Conservation (phyloP, 2,113 vertebrate species). For the Macquaria ambigua region DNA sequence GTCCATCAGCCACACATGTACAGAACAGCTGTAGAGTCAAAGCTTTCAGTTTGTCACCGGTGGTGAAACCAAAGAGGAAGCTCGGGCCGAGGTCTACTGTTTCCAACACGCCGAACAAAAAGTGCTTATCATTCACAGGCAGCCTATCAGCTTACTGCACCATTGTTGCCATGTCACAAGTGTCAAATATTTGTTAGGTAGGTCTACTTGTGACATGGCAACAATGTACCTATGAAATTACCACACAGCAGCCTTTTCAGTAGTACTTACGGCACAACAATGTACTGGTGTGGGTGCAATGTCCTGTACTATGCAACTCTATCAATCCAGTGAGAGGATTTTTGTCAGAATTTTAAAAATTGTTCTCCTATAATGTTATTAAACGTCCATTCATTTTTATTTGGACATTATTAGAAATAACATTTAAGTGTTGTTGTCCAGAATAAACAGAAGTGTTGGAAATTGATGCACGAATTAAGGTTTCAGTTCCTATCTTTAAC, state of each 20-base stretch:
- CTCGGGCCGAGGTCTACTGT: slow-evolving; percentile 43
- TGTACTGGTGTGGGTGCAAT: background rate
- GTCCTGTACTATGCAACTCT: background rate
- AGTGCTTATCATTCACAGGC: slow-evolving; percentile 60
- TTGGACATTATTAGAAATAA: background rate
- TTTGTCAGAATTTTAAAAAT: background rate
- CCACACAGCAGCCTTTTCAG: slow-evolving; percentile 15
- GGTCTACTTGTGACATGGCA: slow-evolving; percentile 11
- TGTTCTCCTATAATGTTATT: background rate
- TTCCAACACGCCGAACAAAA: slow-evolving; percentile 63
- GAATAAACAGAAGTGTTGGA: background rate
- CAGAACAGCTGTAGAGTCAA: slow-evolving; percentile 57
- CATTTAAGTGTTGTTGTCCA: no score
- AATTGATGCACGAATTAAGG: background rate
- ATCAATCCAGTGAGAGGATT: background rate
- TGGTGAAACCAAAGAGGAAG: slow-evolving; percentile 73
- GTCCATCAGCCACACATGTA: slow-evolving; percentile 26
- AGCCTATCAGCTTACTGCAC: slow-evolving; percentile 65
- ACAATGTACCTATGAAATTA: slow-evolving; percentile 47
- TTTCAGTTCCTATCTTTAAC: slow-evolving; percentile 56
- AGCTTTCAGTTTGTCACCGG: slow-evolving; percentile 55
- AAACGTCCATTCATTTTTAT: background rate
- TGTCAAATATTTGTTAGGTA: slow-evolving; percentile 31
- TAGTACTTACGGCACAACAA: background rate
- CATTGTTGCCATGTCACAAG: slow-evolving; percentile 62